A percentile compares a stretch with the other conserved stretches of the same genome.
Evolutionary conservation across 2,888 invertebrate genomes (phyloP).

Genomic region (Eupithecia pulchellata): DNA sequence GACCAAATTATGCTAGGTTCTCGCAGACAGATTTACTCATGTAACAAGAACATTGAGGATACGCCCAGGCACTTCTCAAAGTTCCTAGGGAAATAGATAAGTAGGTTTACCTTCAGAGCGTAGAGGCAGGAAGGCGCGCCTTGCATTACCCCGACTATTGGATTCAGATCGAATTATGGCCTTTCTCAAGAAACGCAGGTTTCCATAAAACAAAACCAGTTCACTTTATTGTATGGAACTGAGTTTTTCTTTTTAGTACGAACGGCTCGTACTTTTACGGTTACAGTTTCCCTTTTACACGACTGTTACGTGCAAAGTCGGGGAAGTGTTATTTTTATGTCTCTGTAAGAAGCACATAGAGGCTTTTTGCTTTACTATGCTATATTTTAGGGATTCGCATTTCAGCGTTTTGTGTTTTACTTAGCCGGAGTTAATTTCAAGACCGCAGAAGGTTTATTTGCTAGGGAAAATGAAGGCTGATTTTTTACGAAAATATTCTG

Average conservation of each 20-base stretch:
- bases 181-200: conserved; percentile 48
- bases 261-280: conserved; percentile 40
- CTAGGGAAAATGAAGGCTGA: background rate
- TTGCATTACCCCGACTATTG: conserved; percentile 67
- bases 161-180: conserved; percentile 64
- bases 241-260: conserved; percentile 40
- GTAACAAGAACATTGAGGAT: background rate
- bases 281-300: conserved; percentile 43
- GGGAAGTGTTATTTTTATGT: conserved; percentile 42
- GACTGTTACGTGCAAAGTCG: conserved; percentile 42
- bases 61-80: background rate
- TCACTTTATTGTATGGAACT: conserved; percentile 42
- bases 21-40: background rate
- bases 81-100: background rate
- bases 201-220: conserved; percentile 37
- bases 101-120: conserved; percentile 2
- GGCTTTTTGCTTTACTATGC: conserved; percentile 36
- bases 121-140: conserved; percentile 40
- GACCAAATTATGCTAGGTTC: background rate
- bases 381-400: conserved; percentile 27
- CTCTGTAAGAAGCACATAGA: conserved; percentile 37
- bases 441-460: background rate
- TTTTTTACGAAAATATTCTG: background rate
- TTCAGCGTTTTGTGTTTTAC: conserved; percentile 27
- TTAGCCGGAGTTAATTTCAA: conserved; percentile 11